Evolutionary conservation across 2,888 invertebrate species (phyloP).

Genomic region (Taphrorychus bicolor): DNA sequence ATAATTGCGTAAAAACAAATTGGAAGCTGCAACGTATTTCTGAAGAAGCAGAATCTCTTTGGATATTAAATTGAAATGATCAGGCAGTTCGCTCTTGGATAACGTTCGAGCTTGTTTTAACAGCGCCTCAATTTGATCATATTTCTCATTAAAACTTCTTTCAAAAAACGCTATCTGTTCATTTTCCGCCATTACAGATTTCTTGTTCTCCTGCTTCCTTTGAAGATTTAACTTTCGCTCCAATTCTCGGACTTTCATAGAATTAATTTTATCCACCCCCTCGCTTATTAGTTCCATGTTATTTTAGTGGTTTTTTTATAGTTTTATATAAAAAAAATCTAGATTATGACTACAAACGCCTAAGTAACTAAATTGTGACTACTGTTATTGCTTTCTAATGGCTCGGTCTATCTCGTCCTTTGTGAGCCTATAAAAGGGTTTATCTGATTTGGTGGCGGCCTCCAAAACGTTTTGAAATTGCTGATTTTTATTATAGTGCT

Average conservation of each 20-base stretch:
- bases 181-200: conserved; percentile 67
- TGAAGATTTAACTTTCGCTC: conserved; percentile 71
- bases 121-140: conserved; percentile 69
- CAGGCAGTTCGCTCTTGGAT: conserved; percentile 63
- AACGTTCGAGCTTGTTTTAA: conserved; percentile 61
- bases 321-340: conserved; percentile 25
- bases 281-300: conserved; percentile 50
- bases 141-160: conserved; percentile 71
- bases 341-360: conserved; percentile 34
- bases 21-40: conserved; percentile 80
- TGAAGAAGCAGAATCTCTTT: conserved; percentile 77
- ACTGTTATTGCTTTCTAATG: conserved; percentile 54
- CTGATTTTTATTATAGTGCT: conserved; percentile 18
- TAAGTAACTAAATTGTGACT: conserved; percentile 49
- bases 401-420: conserved; percentile 62
- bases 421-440: conserved; percentile 60
- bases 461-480: conserved; percentile 59
- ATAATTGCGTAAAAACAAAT: conserved; percentile 80
- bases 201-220: conserved; percentile 70
- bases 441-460: conserved; percentile 60
- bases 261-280: conserved; percentile 59
- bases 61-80: conserved; percentile 73
- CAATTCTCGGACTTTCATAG: conserved; percentile 65
- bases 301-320: conserved; percentile 14
- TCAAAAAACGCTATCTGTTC: conserved; percentile 77